Evolutionary conservation across 2,113 vertebrate species (phyloP).

Genomic region (Platycercus adscitus): DNA sequence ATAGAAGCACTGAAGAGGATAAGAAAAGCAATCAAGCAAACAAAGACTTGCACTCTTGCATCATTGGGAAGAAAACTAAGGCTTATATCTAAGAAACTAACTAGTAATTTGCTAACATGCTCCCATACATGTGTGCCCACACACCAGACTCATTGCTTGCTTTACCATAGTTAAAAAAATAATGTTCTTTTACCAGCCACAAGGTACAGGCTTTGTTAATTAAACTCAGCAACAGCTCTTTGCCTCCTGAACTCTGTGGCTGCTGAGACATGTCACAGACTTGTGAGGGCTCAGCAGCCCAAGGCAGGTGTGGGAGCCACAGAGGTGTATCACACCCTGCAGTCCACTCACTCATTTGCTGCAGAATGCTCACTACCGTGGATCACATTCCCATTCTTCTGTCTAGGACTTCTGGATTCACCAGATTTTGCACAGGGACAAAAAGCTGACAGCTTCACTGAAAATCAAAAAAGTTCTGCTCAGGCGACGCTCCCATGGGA

Average conservation of each 20-base stretch:
- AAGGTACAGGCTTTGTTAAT: neutral
- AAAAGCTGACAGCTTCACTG: neutral
- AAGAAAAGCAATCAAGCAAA: neutral
- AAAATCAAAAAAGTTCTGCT: neutral
- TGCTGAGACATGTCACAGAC: neutral
- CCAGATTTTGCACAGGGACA: neutral
- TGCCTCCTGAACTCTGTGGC: neutral
- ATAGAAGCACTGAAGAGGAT: neutral
- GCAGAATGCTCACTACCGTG: rapidly evolving
- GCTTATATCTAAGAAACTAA: neutral
- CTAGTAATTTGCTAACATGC: neutral
- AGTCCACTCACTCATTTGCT: neutral
- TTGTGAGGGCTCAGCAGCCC: neutral
- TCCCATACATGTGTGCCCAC: neutral
- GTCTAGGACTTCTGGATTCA: neutral
- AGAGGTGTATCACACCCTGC: neutral
- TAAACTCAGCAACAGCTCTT: neutral
- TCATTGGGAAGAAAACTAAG: neutral
- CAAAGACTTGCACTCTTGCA: neutral
- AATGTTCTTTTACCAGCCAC: neutral
- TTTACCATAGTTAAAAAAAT: neutral
- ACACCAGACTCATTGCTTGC: neutral
- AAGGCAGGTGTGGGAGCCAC: neutral
- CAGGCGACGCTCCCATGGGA: neutral
- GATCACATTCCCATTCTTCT: neutral